A percentile compares a stretch with the other conserved stretches of the same genome.
Evolutionary conservation across 2,797 vertebrate genomes (phyloP).

Genomic region (Urosaurus nigricauda): DNA sequence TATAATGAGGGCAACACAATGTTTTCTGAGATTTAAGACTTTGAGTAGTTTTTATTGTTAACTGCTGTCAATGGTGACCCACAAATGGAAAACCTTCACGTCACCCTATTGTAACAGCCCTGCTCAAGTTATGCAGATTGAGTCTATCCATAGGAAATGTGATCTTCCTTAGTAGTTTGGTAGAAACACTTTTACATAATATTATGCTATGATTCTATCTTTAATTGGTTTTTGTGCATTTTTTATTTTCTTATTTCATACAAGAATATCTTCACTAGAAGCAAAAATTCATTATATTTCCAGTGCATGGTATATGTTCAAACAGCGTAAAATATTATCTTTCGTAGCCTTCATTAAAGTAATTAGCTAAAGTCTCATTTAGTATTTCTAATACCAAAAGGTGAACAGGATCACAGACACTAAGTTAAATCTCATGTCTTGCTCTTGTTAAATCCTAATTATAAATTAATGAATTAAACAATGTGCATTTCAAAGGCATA

Average conservation of each 20-base stretch:
- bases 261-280: neutral
- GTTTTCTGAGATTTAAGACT: neutral
- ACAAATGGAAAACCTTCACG: too few species aligned
- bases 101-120: too few species aligned
- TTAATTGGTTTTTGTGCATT: neutral
- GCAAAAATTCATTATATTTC: conserved; percentile 13
- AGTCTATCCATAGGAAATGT: too few species aligned
- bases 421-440: conserved; percentile 20
- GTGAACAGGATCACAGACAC: conserved; percentile 27
- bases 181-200: neutral
- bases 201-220: neutral
- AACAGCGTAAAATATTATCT: conserved; percentile 33
- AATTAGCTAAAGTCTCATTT: conserved; percentile 44
- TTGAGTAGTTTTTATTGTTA: neutral
- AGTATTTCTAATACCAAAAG: conserved; percentile 31
- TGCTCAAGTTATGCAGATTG: too few species aligned
- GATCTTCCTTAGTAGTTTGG: too few species aligned
- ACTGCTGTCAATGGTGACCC: too few species aligned
- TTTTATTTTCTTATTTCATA: too few species aligned
- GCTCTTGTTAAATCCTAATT: conserved; percentile 43
- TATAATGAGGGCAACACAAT: neutral
- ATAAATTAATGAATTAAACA: conserved; percentile 45
- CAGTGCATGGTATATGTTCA: conserved; percentile 23
- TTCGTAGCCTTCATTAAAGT: conserved; percentile 43
- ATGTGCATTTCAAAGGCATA: neutral